phyloP scores from a whole-genome alignment of 2,888 invertebrate genomes.

The Noctua pronuba region DNA sequence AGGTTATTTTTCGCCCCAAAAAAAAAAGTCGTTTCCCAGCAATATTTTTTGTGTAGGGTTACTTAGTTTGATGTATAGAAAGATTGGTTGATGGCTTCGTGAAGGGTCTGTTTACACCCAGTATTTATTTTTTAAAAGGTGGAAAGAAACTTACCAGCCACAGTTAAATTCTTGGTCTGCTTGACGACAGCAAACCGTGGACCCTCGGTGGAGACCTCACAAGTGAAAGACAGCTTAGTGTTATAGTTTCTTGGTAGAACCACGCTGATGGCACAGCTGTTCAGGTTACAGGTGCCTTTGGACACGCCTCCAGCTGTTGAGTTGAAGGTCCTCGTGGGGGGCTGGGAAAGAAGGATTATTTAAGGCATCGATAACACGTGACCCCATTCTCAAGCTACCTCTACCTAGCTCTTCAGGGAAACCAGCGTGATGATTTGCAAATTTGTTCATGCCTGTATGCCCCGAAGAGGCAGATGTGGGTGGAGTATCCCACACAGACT shows the following conservation, averaged over 20 bases:
- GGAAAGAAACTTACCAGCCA: constrained; percentile 79
- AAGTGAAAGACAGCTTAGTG: constrained; percentile 82
- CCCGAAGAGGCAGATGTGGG: neutral
- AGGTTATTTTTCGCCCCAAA: too few relatives aligned
- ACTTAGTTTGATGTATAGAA: too few relatives aligned
- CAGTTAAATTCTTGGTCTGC: constrained; percentile 85
- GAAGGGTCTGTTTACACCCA: too few relatives aligned
- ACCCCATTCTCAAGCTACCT: neutral
- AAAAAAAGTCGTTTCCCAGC: too few relatives aligned
- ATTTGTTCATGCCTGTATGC: too few relatives aligned
- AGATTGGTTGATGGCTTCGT: too few relatives aligned
- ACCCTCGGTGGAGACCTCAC: constrained; percentile 86
- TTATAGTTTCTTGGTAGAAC: constrained; percentile 81
- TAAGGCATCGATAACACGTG: neutral
- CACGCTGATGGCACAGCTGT: constrained; percentile 83
- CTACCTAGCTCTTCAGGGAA: neutral
- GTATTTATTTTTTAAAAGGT: neutral
- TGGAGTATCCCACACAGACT: neutral
- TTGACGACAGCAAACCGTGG: constrained; percentile 87
- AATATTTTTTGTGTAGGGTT: too few relatives aligned
- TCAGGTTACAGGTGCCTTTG: constrained; percentile 78
- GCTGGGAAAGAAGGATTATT: constrained; percentile 70
- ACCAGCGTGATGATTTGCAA: too few relatives aligned
- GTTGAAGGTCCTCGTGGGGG: constrained; percentile 84
- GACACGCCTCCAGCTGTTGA: constrained; percentile 79